phyloP scores from a whole-genome alignment of 2,113 vertebrate species.

The Tachycineta bicolor region DNA sequence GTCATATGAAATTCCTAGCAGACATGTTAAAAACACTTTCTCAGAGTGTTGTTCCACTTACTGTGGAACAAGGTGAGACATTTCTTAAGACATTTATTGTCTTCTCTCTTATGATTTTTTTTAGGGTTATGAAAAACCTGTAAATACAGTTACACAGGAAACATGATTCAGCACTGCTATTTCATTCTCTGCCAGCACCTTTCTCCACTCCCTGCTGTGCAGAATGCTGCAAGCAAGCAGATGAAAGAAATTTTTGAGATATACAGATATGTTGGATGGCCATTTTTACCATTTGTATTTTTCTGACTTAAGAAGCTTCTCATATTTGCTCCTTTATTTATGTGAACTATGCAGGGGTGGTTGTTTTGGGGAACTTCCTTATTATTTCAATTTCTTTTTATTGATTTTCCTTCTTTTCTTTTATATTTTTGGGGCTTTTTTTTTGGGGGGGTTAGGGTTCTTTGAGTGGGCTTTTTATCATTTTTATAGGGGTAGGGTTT shows the following conservation, averaged over 20 bases:
- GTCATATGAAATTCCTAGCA: background rate
- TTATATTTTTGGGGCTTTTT: background rate
- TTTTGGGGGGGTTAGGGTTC: too few relatives aligned
- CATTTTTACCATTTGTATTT: background rate
- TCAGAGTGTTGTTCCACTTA: background rate
- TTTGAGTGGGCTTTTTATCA: background rate
- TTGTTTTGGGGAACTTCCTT: background rate
- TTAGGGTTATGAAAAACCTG: background rate
- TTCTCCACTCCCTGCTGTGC: background rate
- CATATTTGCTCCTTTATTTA: background rate
- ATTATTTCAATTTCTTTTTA: background rate
- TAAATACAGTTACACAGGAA: background rate
- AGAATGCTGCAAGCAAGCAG: background rate
- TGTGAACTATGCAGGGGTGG: background rate
- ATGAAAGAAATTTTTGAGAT: background rate
- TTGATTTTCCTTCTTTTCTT: background rate
- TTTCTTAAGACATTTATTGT: background rate
- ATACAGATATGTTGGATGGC: background rate
- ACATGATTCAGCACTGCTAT: background rate
- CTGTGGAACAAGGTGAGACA: background rate
- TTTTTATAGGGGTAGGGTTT: background rate
- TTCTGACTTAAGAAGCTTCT: background rate
- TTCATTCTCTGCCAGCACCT: background rate
- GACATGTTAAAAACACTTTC: background rate
- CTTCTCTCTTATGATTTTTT: background rate